Evolutionary conservation across 2,113 vertebrate genomes (phyloP).

Genomic region (Lanius collurio): DNA sequence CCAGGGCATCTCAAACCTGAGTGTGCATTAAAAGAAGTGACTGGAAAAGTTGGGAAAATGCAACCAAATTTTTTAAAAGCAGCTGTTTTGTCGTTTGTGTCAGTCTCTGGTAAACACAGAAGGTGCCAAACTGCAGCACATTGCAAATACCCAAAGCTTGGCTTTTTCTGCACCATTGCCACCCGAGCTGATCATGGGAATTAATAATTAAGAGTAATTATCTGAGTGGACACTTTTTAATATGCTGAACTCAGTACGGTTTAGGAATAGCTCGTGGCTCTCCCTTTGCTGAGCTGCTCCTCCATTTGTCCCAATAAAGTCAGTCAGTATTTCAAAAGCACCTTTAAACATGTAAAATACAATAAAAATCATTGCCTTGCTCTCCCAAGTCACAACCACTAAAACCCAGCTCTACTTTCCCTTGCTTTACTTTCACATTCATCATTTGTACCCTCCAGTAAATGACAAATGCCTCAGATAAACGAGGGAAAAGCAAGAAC

Average conservation of each 20-base stretch:
- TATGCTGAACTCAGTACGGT: neutral
- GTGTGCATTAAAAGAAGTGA: neutral
- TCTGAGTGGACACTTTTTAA: conserved; percentile 25
- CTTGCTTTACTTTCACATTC: neutral
- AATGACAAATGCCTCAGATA: neutral
- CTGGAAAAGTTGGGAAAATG: neutral
- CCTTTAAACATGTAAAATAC: neutral
- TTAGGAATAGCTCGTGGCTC: neutral
- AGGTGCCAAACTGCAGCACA: neutral
- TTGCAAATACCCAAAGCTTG: neutral
- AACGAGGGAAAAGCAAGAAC: fast-evolving
- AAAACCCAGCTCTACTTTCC: neutral
- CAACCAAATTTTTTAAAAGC: neutral
- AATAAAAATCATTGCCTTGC: neutral
- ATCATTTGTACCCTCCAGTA: neutral
- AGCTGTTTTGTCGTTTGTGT: conserved; percentile 20
- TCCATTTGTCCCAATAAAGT: neutral
- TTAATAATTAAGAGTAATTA: conserved; percentile 55
- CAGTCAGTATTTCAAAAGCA: neutral
- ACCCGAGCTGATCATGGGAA: conserved; percentile 9
- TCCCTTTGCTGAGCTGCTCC: neutral
- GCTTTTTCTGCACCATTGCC: conserved; percentile 32
- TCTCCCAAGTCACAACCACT: neutral
- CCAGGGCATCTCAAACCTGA: neutral
- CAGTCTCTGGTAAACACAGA: neutral